A percentile compares a stretch with the other conserved stretches of the same genome.
Evolutionary conservation across 2,797 vertebrate species (phyloP).

Genomic region (Triplophysa bombifrons): DNA sequence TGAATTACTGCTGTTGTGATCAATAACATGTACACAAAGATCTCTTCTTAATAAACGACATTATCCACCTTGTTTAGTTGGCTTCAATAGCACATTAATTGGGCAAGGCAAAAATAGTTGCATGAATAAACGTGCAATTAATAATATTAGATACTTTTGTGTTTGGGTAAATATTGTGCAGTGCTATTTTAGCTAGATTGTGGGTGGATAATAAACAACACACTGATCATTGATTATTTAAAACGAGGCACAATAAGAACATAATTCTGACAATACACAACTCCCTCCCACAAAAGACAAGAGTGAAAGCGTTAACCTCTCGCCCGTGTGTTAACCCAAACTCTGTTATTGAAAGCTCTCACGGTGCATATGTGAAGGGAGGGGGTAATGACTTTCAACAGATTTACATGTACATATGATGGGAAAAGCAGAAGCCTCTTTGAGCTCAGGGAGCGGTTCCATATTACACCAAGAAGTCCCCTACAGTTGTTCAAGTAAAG

Average conservation of each 20-base stretch:
- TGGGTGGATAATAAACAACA: neutral
- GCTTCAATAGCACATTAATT: neutral
- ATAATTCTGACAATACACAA: neutral
- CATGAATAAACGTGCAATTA: neutral
- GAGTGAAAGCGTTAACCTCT: neutral
- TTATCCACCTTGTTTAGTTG: neutral
- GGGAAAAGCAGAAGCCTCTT: constrained; percentile 56
- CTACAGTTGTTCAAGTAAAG: constrained; percentile 69
- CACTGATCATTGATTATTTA: neutral
- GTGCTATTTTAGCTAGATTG: neutral
- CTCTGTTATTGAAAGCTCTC: neutral
- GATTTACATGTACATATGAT: constrained; percentile 31
- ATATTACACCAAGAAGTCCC: constrained; percentile 69
- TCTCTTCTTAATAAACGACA: neutral
- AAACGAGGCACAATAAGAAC: neutral
- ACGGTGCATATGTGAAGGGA: neutral
- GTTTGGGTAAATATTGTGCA: neutral
- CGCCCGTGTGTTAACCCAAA: constrained; percentile 15
- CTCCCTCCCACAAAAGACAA: neutral
- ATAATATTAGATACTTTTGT: neutral
- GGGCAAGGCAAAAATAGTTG: neutral
- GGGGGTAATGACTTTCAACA: constrained; percentile 37
- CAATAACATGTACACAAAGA: neutral
- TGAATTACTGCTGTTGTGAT: neutral
- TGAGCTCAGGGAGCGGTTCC: constrained; percentile 48